phyloP scores from a whole-genome alignment of 2,888 invertebrate species.

The Scotopteryx bipunctaria region DNA sequence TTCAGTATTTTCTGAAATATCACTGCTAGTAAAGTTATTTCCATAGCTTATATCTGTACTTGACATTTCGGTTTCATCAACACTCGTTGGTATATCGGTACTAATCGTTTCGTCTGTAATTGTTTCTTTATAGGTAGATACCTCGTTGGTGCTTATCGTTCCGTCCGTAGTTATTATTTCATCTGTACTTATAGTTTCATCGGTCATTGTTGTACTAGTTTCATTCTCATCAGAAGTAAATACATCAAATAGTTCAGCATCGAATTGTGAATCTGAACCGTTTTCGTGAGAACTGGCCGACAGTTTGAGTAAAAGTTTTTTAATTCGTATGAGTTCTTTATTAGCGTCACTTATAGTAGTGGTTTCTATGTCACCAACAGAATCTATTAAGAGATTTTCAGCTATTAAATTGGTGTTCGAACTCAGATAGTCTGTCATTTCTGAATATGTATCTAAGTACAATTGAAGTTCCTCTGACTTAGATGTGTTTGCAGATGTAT shows the following conservation, averaged over 20 bases:
- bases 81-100: neutral
- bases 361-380: slow-evolving; percentile 35
- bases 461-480: slow-evolving; percentile 14
- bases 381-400: slow-evolving; percentile 26
- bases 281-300: slow-evolving; percentile 9
- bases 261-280: slow-evolving; percentile 17
- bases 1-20: slow-evolving; percentile 21
- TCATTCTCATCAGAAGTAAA: slow-evolving; percentile 20
- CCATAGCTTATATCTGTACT: slow-evolving; percentile 1
- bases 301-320: slow-evolving; percentile 8
- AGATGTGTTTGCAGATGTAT: neutral
- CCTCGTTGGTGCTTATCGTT: neutral
- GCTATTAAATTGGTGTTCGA: slow-evolving; percentile 18
- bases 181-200: slow-evolving; percentile 7
- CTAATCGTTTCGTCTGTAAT: neutral
- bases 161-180: neutral
- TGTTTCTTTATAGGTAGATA: too few relatives aligned
- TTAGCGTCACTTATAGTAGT: slow-evolving; percentile 37
- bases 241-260: slow-evolving; percentile 42
- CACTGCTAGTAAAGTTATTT: slow-evolving; percentile 16
- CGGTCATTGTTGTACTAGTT: slow-evolving; percentile 3
- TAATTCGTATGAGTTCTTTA: slow-evolving; percentile 21
- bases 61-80: slow-evolving; percentile 2
- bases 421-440: slow-evolving; percentile 7
- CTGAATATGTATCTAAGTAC: slow-evolving; percentile 14